A percentile compares a stretch with the other conserved stretches of the same genome.
Evolutionary conservation across 1,140 invertebrate genomes (phyloP).

Genomic region (Heliconius hewitsoni): DNA sequence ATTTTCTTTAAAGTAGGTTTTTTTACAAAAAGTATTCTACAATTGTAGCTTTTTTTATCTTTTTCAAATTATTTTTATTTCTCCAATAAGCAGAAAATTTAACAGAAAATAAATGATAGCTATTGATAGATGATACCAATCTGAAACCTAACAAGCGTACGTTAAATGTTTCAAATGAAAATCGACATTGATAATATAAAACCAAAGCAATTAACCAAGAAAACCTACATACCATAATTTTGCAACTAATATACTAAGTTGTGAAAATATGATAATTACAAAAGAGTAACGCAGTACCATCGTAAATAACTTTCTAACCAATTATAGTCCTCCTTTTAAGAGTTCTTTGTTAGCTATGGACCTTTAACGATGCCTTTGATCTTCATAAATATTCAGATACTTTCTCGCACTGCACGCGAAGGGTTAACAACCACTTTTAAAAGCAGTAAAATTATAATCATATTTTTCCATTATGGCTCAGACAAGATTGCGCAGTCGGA

Average conservation of each 20-base stretch:
- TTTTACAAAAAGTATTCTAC: no score
- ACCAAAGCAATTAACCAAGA: constrained; percentile 44
- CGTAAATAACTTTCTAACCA: constrained; percentile 67
- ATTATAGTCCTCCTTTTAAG: constrained; percentile 55
- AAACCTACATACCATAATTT: constrained; percentile 46
- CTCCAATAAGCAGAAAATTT: no score
- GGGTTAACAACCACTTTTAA: constrained; percentile 38
- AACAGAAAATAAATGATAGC: no score
- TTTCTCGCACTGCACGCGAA: constrained; percentile 55
- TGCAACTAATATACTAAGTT: constrained; percentile 44
- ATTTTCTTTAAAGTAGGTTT: no score
- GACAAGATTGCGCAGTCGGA: constrained; percentile 31
- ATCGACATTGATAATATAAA: neutral
- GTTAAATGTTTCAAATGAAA: neutral
- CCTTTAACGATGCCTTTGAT: constrained; percentile 48
- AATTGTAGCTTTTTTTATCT: no score
- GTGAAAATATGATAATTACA: constrained; percentile 54
- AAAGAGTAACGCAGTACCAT: constrained; percentile 45
- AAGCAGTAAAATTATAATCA: constrained; percentile 38
- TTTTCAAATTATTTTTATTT: no score
- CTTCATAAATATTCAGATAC: constrained; percentile 67
- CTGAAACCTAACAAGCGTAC: no score
- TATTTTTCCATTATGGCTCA: constrained; percentile 34
- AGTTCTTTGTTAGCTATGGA: constrained; percentile 52
- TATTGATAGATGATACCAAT: no score